Conservation (phyloP, 2,888 invertebrate species). For the Dysmachus trigonus region DNA sequence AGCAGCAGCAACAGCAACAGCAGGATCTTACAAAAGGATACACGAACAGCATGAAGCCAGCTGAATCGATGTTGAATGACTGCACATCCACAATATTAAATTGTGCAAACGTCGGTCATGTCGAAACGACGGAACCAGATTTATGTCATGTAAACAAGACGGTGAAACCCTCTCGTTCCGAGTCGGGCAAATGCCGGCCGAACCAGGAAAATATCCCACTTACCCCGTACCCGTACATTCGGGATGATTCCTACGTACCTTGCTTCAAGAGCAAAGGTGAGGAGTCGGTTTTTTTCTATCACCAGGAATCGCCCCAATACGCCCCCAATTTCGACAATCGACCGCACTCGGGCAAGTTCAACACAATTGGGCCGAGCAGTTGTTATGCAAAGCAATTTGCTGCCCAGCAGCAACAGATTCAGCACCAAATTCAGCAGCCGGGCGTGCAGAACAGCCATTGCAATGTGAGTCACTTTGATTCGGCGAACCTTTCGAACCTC, state of each 20-base stretch:
- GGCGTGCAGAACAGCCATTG: constrained; percentile 48
- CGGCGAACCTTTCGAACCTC: constrained; percentile 23
- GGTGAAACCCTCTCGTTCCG: constrained; percentile 55
- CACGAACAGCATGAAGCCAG: constrained; percentile 20
- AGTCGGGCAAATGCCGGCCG: constrained; percentile 48
- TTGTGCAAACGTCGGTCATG: constrained; percentile 58
- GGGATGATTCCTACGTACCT: constrained; percentile 47
- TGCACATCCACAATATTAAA: constrained; percentile 62
- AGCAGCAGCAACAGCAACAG: constrained; percentile 54
- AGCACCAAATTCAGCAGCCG: neutral
- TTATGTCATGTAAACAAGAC: constrained; percentile 54
- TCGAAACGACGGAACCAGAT: constrained; percentile 54
- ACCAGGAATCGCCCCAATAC: constrained; percentile 51
- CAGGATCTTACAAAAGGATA: constrained; percentile 46
- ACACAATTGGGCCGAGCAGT: constrained; percentile 63
- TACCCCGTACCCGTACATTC: constrained; percentile 46
- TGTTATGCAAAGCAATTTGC: constrained; percentile 62
- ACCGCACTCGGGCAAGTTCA: constrained; percentile 59
- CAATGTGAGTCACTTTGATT: constrained; percentile 50
- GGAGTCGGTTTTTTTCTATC: constrained; percentile 52
- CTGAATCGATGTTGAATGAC: constrained; percentile 59
- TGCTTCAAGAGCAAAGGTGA: constrained; percentile 49
- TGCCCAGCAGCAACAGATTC: constrained; percentile 48
- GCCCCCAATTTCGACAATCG: constrained; percentile 52
- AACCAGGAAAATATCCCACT: constrained; percentile 49